phyloP scores from a whole-genome alignment of 2,113 vertebrate genomes.

The Rhinogobius similis region DNA sequence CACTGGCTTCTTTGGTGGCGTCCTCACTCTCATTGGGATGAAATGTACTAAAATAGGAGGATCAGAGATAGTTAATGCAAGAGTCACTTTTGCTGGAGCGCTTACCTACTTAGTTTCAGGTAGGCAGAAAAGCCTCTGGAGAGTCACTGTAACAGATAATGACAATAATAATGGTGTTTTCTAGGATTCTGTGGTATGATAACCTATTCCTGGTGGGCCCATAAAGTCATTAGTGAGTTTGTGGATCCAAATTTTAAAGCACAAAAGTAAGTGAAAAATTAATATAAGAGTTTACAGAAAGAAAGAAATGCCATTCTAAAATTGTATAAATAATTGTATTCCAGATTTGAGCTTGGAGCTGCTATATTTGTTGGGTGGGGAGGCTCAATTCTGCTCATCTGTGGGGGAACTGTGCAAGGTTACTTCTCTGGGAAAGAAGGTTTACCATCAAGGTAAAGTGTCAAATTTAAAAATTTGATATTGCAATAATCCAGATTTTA shows the following conservation, averaged over 20 bases:
- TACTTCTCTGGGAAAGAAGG: constrained; percentile 78
- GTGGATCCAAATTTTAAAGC: constrained; percentile 84
- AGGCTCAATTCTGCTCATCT: constrained; percentile 87
- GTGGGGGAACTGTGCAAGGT: constrained; percentile 84
- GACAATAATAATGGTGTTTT: too few relatives aligned
- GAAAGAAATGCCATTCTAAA: neutral
- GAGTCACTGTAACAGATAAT: neutral
- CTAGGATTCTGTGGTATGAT: constrained; percentile 90
- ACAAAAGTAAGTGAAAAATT: constrained; percentile 85
- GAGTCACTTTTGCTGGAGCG: constrained; percentile 88
- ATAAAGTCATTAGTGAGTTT: constrained; percentile 87
- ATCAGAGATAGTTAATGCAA: constrained; percentile 86
- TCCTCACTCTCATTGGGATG: constrained; percentile 93
- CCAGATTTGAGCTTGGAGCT: constrained; percentile 88
- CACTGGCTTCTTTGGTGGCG: constrained; percentile 88
- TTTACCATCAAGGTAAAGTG: constrained; percentile 56
- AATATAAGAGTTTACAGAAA: neutral
- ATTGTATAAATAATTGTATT: neutral
- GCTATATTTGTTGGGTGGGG: constrained; percentile 95
- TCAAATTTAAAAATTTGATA: neutral
- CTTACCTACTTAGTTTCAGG: constrained; percentile 89
- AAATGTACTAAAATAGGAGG: constrained; percentile 97
- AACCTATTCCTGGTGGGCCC: constrained; percentile 90
- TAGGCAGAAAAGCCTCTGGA: constrained; percentile 47
- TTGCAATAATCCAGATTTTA: neutral